These are phyloP conservation scores for Ophiodon elongatus DNA, from an alignment of 2,113 vertebrate genomes.

Conservation along the genomic window DNA sequence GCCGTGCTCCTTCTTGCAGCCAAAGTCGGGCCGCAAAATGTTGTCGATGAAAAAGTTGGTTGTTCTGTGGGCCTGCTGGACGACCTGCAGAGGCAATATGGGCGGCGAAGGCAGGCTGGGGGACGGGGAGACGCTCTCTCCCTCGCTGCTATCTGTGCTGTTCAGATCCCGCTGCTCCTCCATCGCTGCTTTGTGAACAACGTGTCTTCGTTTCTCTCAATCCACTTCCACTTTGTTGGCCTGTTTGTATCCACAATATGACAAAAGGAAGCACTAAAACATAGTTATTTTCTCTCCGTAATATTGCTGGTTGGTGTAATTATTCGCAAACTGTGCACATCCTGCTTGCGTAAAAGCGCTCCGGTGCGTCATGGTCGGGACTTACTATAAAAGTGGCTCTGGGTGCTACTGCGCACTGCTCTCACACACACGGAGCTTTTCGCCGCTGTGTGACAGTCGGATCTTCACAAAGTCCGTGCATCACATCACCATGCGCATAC, in stretches of 20 bases:
- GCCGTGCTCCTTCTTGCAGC: slow-evolving; percentile 87
- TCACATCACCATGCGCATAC: slow-evolving; percentile 76
- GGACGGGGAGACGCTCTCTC: slow-evolving; percentile 84
- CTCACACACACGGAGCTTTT: slow-evolving; percentile 66
- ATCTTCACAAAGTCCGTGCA: slow-evolving; percentile 85
- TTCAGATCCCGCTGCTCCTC: slow-evolving; percentile 78
- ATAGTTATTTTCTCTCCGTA: slow-evolving; percentile 30
- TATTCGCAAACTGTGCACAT: slow-evolving; percentile 60
- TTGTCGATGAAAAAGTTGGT: slow-evolving; percentile 96
- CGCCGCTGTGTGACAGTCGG: slow-evolving; percentile 85
- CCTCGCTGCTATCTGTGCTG: slow-evolving; percentile 84
- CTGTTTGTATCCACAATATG: slow-evolving; percentile 59
- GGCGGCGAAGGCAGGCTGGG: slow-evolving; percentile 80
- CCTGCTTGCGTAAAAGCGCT: slow-evolving; percentile 59
- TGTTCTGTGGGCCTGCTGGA: slow-evolving; percentile 86
- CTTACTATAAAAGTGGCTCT: slow-evolving; percentile 77
- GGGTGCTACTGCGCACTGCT: slow-evolving; percentile 73
- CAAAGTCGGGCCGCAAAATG: slow-evolving; percentile 93
- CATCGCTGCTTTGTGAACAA: slow-evolving; percentile 76
- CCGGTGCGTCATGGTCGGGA: slow-evolving; percentile 81
- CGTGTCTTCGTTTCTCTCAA: slow-evolving; percentile 63
- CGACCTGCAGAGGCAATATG: slow-evolving; percentile 81
- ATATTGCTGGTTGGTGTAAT: slow-evolving; percentile 19
- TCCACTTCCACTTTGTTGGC: slow-evolving; percentile 65
- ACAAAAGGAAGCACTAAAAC: slow-evolving; percentile 34